Evolutionary conservation across 2,888 invertebrate species (phyloP), one percentile per base, ranked within the genome.

Genomic region (Orchesellides sinensis): DNA sequence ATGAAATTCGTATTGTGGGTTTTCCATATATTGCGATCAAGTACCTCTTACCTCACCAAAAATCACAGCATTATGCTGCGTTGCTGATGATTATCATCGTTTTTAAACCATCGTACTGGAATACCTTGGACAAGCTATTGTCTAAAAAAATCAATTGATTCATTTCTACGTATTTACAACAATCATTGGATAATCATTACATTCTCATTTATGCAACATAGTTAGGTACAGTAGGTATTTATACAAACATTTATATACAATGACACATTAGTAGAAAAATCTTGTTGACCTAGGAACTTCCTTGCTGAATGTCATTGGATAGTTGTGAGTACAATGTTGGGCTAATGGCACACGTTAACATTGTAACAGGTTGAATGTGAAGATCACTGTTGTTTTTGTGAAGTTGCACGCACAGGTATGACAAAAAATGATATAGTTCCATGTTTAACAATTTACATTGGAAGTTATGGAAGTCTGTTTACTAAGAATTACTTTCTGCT

Each of bases 281-380:
- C 65, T 74, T 52, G 74, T 40, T 65, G 74, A 74, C 74, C 63
- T 65, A 74, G 35, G 74, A 10, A 27, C 25, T 72, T 21, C 25
- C 56, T 45, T 21, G 47, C n/a, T 5, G 4, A 19, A n/a, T 68
- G 68, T 5, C 32, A 17, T 52, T 32, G 56, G 70, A 56, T 56
- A 21, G 23, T n/a, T 25, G 6, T 1, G 4, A 35, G 17, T 35
- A n/a, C 25, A 35, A 70, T 56, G 56, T 56, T 23, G 35, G n/a
- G 10, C 10, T 40, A n/a, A 32, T 5, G n/a, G n/a, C n/a, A n/a
- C n/a, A n/a, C n/a, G 40, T 40, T 10, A 40, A 40, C 2, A 14
- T 40, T 40, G 40, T 8, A 40, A 52, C 5, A 10, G 21, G 68
- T 69, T 69, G 32, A 69, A 52, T 52, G 19, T 69, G 17, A 52